These are phyloP conservation scores for Hermaeophaga mercurialis DNA, from an alignment of 2,888 invertebrate species.

Conservation along the genomic window DNA sequence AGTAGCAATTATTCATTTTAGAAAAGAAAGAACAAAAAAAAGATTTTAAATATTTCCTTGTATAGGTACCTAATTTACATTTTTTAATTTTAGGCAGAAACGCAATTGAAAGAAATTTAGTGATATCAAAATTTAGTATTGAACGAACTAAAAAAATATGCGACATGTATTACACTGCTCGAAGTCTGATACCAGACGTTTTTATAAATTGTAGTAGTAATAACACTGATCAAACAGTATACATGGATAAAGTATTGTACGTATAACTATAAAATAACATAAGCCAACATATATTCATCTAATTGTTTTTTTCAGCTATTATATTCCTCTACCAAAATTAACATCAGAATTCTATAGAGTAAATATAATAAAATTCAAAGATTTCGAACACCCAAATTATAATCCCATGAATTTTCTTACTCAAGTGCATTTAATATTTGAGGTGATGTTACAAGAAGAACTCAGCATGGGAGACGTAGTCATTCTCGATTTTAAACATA, in stretches of 20 bases:
- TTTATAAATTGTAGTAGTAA: constrained; percentile 8
- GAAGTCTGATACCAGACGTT: not conserved
- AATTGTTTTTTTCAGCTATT: no score
- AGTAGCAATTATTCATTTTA: no score
- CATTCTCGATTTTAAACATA: constrained; percentile 16
- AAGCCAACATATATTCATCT: no score
- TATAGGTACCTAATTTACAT: no score
- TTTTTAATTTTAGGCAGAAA: constrained; percentile 15
- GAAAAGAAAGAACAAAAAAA: no score
- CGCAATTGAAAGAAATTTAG: constrained; percentile 3
- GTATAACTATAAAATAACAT: not conserved
- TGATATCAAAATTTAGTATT: constrained; percentile 23
- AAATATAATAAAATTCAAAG: not conserved
- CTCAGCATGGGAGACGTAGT: constrained; percentile 12
- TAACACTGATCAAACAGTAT: not conserved
- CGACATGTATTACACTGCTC: constrained; percentile 24
- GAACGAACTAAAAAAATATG: constrained; percentile 19
- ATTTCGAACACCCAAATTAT: constrained; percentile 1
- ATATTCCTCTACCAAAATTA: constrained; percentile 1
- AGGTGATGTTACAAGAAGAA: constrained; percentile 14
- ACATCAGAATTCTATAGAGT: constrained; percentile 14
- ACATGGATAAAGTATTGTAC: constrained; percentile 1
- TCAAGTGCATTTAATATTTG: not conserved
- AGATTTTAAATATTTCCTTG: no score
- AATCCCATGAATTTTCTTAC: not conserved